These are phyloP conservation scores for Chiloscyllium punctatum DNA, from an alignment of 2,797 vertebrate species.

Conservation along the genomic window DNA sequence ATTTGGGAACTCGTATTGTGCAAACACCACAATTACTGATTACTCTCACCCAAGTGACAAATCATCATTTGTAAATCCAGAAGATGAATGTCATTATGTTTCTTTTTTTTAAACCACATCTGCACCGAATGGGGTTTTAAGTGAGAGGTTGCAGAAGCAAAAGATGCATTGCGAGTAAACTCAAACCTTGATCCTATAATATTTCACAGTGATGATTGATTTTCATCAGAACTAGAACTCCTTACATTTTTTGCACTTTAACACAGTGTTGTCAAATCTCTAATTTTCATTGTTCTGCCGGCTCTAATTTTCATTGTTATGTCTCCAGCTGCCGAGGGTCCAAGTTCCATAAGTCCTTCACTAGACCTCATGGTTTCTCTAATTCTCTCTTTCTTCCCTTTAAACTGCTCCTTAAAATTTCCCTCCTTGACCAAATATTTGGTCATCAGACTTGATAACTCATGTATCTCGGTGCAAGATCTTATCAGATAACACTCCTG, in stretches of 20 bases:
- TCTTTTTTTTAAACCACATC: not conserved
- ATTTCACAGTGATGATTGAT: not conserved
- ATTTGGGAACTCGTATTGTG: not conserved
- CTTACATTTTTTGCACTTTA: not conserved
- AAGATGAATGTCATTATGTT: not conserved
- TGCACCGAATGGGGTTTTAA: not conserved
- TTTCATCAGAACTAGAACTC: not conserved
- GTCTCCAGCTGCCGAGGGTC: not conserved
- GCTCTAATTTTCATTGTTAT: not conserved
- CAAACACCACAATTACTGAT: not conserved
- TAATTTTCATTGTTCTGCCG: not conserved
- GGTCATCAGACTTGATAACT: too few relatives aligned
- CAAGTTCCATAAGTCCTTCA: not conserved
- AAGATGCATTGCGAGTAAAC: not conserved
- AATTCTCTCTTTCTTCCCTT: not conserved
- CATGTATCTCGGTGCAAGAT: not conserved
- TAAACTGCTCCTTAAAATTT: not conserved
- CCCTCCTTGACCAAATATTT: not conserved
- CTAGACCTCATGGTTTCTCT: not conserved
- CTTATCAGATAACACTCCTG: not conserved
- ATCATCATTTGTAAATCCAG: not conserved
- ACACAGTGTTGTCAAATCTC: not conserved
- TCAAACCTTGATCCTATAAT: not conserved
- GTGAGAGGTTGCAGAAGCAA: not conserved
- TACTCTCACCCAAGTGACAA: not conserved